A percentile compares a stretch with the other conserved stretches of the same genome.
Conservation (phyloP, 1,140 invertebrate species). For the Neocloeon triangulifer region DNA sequence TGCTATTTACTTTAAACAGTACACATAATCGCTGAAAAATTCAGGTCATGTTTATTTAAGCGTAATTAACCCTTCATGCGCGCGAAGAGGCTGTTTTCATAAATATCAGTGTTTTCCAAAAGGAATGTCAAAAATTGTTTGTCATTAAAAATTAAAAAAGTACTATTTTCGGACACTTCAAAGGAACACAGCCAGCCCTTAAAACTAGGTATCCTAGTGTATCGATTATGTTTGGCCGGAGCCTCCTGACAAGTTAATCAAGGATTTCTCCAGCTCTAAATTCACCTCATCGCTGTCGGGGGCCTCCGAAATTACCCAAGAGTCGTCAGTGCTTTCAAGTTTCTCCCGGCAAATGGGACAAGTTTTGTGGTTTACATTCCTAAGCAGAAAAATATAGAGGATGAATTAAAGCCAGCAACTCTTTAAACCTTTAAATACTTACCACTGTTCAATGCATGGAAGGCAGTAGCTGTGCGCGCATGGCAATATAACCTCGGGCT, state of each 20-base stretch:
- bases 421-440: conserved; percentile 10
- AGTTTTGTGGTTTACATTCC: conserved; percentile 38
- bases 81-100: too few relatives aligned
- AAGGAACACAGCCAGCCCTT: too few relatives aligned
- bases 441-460: conserved; percentile 45
- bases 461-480: conserved; percentile 43
- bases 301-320: conserved; percentile 35
- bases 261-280: conserved; percentile 25
- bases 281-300: conserved; percentile 33
- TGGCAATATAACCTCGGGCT: conserved; percentile 35
- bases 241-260: conserved; percentile 23
- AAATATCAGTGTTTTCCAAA: too few relatives aligned
- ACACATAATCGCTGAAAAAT: too few relatives aligned
- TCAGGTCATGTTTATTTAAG: too few relatives aligned
- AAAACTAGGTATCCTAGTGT: too few relatives aligned
- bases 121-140: too few relatives aligned
- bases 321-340: conserved; percentile 33
- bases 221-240: conserved; percentile 8
- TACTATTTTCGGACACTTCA: too few relatives aligned
- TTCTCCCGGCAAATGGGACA: conserved; percentile 40
- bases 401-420: conserved; percentile 3
- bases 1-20: too few relatives aligned
- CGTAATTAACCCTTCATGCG: too few relatives aligned
- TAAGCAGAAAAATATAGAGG: conserved; percentile 15
- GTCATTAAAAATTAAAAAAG: too few relatives aligned